Base-by-base conservation (phyloP, 92 coral and sea anemone genomes). In the Bergia puertoricense region DNA sequence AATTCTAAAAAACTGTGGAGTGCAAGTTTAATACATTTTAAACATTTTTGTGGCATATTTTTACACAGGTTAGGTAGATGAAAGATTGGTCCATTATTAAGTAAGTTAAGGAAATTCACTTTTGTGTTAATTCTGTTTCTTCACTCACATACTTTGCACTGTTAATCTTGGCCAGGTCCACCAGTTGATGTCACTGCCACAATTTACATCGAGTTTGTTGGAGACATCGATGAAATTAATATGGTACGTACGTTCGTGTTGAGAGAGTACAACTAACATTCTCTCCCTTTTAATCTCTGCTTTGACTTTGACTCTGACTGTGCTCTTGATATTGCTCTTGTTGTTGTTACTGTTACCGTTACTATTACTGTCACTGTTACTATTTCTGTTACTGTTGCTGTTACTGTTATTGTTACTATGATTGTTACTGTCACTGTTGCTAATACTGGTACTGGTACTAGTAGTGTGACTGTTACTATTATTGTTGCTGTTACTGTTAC, bases 201-300 rank as follows among this genome's bases (percentile, higher is more conserved):
- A 42, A 91, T 89, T n/a, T 95, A 92, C 57, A 83, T 95, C 18
- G 98, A 95, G 89, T 95, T 95, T 74, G 90, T 95, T 73, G 98
- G 98, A 0, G 98, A 95, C 82, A 95, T 95, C 81, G 93, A 95
- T 71, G 98, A 95, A 67, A 93, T 93, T 59, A 95, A 93, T 90
- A 95, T 95, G 98, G 98, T 95, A 80, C 54, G 98, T 76, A 30
- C 43, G 20, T 42, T 16, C 20, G 46, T 6, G 42, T 37, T 8
- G 16, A n/a, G 13, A n/a, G 7, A 22, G 36, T 66, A 72, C 30
- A 72, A 71, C 76, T 41, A 37, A 48, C 43, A 72, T 10, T 38
- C 20, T 48, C 54, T 48, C 54, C 1, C 10, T 48, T 8, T 48
- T 0, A 0, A 7, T 48, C 11, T 54, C 59, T 54, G 59, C 10